Conservation (phyloP, 2,888 invertebrate genomes). For the Heliothis peltigera region DNA sequence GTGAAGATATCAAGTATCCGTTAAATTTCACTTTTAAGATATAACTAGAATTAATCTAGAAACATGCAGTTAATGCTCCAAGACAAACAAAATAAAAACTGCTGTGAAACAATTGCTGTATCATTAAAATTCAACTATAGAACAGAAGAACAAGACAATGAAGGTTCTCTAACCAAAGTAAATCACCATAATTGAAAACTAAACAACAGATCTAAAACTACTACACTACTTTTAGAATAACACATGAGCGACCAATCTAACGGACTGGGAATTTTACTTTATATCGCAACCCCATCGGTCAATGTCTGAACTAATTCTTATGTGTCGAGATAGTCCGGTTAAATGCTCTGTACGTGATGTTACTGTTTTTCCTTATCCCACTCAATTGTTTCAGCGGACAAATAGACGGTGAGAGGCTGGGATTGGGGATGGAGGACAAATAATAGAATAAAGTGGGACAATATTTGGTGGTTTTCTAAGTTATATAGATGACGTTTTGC, state of each 20-base stretch:
- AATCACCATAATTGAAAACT: not conserved
- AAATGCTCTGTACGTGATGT: constrained; percentile 59
- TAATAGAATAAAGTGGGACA: constrained; percentile 25
- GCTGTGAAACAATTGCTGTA: too few relatives aligned
- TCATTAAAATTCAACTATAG: too few relatives aligned
- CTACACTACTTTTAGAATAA: constrained; percentile 41
- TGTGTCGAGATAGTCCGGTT: constrained; percentile 54
- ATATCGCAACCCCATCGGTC: constrained; percentile 58
- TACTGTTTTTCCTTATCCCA: constrained; percentile 74
- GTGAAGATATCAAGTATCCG: too few relatives aligned
- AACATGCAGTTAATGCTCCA: too few relatives aligned
- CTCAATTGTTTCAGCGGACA: constrained; percentile 79
- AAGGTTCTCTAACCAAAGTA: too few relatives aligned
- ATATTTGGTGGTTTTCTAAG: not conserved
- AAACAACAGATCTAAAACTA: constrained; percentile 8
- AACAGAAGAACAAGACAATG: too few relatives aligned
- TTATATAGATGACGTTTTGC: too few relatives aligned
- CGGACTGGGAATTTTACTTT: constrained; percentile 38
- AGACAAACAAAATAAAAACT: too few relatives aligned
- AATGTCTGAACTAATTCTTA: constrained; percentile 62
- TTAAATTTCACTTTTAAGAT: too few relatives aligned
- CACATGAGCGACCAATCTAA: constrained; percentile 41
- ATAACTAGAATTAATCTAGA: too few relatives aligned
- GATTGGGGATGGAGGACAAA: constrained; percentile 55
- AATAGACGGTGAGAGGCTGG: constrained; percentile 74